phyloP scores from a whole-genome alignment of 2,888 invertebrate genomes.

The Oscheius myriophilus region DNA sequence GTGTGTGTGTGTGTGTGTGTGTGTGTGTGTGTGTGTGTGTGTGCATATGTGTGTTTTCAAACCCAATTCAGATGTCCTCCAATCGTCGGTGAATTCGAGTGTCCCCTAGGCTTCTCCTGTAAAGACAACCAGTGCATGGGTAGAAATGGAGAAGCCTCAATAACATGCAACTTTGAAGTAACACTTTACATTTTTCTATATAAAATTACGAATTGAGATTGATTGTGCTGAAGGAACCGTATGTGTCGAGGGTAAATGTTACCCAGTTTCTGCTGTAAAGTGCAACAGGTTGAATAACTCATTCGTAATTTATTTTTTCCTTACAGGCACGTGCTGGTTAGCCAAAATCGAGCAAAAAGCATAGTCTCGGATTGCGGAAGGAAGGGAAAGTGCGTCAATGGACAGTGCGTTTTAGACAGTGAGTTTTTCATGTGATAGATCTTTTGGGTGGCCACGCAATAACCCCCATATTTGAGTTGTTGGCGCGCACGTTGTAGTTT shows the following conservation, averaged over 20 bases:
- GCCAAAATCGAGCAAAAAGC: conserved; percentile 54
- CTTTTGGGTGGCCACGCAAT: neutral
- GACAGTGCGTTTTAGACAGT: conserved; percentile 61
- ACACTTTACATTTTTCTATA: neutral
- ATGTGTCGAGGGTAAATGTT: conserved; percentile 58
- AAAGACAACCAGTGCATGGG: conserved; percentile 55
- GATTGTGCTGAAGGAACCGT: conserved; percentile 49
- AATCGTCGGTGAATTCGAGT: conserved; percentile 64
- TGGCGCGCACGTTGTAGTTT: too few relatives aligned
- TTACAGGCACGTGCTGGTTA: conserved; percentile 50
- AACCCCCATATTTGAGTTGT: too few relatives aligned
- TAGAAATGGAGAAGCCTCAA: conserved; percentile 41
- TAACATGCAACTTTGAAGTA: conserved; percentile 54
- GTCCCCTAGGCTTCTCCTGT: conserved; percentile 57
- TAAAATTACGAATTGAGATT: conserved; percentile 38
- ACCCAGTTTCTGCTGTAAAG: conserved; percentile 53
- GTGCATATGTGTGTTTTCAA: neutral
- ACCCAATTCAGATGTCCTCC: conserved; percentile 54
- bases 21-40: too few relatives aligned
- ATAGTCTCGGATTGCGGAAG: conserved; percentile 62
- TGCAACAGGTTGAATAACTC: conserved; percentile 54
- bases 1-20: too few relatives aligned
- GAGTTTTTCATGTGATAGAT: conserved; percentile 30
- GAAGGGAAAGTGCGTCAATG: conserved; percentile 63
- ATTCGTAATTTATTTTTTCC: neutral